Base-by-base conservation (phyloP, 2,888 invertebrate genomes). In the Andrena bucephala region DNA sequence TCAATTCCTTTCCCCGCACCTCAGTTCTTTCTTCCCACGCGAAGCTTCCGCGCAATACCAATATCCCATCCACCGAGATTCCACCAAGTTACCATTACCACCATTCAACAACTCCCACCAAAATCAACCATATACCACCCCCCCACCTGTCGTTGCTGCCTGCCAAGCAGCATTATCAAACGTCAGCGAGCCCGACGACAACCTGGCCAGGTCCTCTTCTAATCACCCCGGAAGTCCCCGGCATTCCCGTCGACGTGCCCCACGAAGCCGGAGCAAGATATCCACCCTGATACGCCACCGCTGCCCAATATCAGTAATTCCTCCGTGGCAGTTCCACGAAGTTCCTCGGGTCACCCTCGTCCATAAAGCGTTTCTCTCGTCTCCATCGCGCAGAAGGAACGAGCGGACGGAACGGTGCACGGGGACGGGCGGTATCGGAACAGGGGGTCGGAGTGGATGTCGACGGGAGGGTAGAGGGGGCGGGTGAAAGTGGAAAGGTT, bases 221-320 rank as follows among this genome's bases (percentile, higher is more conserved):
- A 79, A 78, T 81, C 78, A 62, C 33, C 29, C 27, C 16, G 42
- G 24, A 57, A 67, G 33, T 63, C 50, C 50, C 59, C 69, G 70
- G 62, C 70, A 75, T 73, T 67, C 69, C 50, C 27, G 59, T 31
- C 29, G 75, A 54, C 42, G 33, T 24, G 31, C 42, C 24, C 10
- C 7, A 27, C 31, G 52, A 42, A n/a, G n/a, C 54, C 69, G 54
- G 68, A 77, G 71, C 76, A 66, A 75, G 85, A 85, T 85, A 77
- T 80, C 79, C 78, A 65, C 68, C 65, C 54, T 78, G 80, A 71
- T 81, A 77, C 79, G 71, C 76, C 77, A 65, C 76, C 52, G 70
- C 65, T 83, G 84, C 85, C 87, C 89, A 87, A 88, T 90, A 90
- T 91, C 91, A 79, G 88, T 90, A 88, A 91, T 91, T 91, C 86